Conservation (phyloP, 1,140 invertebrate species). For the Achatina immaculata region DNA sequence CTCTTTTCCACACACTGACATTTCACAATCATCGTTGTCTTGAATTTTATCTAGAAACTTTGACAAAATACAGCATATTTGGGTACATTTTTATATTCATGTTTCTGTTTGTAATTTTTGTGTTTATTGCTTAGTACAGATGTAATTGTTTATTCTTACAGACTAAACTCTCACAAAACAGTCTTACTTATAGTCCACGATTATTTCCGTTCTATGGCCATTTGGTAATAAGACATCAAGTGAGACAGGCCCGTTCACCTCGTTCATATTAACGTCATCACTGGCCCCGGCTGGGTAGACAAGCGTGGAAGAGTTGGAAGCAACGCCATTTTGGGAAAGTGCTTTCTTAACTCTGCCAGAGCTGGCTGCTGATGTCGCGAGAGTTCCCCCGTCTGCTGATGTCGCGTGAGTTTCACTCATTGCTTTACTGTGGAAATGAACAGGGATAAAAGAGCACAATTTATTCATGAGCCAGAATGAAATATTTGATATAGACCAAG, state of each 20-base stretch:
- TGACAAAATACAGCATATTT: no score
- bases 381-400: not conserved
- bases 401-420: not conserved
- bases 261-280: conserved; percentile 1
- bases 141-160: no score
- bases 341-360: not conserved
- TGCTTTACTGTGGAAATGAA: not conserved
- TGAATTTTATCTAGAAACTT: no score
- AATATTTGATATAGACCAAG: not conserved
- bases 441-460: not conserved
- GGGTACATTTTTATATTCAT: no score
- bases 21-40: no score
- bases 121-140: no score
- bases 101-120: no score
- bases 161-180: no score
- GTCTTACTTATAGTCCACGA: conserved; percentile 24
- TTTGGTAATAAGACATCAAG: conserved; percentile 13
- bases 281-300: not conserved
- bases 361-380: no score
- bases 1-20: no score
- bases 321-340: not conserved
- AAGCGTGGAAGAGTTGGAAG: not conserved
- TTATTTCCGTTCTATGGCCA: conserved; percentile 2
- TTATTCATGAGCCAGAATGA: not conserved
- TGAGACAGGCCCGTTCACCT: not conserved